Base-by-base conservation (phyloP, 2,888 invertebrate species). In the Petrolisthes manimaculis region DNA sequence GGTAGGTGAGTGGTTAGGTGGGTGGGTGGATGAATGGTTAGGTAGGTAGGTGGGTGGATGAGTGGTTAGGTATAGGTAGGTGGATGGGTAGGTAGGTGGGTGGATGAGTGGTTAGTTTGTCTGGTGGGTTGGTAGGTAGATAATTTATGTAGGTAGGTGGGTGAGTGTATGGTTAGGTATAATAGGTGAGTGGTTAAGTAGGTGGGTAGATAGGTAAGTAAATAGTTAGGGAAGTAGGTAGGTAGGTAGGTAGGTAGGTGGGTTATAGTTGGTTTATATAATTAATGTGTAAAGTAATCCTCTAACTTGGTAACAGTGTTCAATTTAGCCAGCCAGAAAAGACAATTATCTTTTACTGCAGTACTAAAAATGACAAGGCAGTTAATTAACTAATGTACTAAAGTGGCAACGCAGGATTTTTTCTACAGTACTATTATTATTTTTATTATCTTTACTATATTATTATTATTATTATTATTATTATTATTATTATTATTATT, bases 401-500 rank as follows among this genome's bases (percentile, higher is more conserved):
- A 0, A 37, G 37, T 37, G 37, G 37, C 2, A 37, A 37, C 37
- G 37, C 37, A 37, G 37, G 37, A 37, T 37, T 37, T 37, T 75
- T 18, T 75, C 9, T 75, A 75, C 75, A 9, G 21, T 9, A 37
- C 37, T 18, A 75, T 21, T 37, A 37, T 21, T 21, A 53, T 79
- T 79, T 61, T 61, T 61, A 61, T 9, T 14, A 14, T 61, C 14
- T 6, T 61, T 61, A 6, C 14, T 14, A 9, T 61, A 18, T 3
- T 18, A 3, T 12, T 61, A 61, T 61, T 18, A 61, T 12, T 9
- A 0, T 61, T 61, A 2, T 61, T 61, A 61, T 61, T 61, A 61
- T 61, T 61, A 61, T 61, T 61, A 61, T 61, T 61, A 61, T 61
- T 61, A 79, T 79, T 51, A 79, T 79, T 51, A 79, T 79, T 51